phyloP scores from a whole-genome alignment of 92 coral and sea anemone genomes.

The Siderastrea siderea region DNA sequence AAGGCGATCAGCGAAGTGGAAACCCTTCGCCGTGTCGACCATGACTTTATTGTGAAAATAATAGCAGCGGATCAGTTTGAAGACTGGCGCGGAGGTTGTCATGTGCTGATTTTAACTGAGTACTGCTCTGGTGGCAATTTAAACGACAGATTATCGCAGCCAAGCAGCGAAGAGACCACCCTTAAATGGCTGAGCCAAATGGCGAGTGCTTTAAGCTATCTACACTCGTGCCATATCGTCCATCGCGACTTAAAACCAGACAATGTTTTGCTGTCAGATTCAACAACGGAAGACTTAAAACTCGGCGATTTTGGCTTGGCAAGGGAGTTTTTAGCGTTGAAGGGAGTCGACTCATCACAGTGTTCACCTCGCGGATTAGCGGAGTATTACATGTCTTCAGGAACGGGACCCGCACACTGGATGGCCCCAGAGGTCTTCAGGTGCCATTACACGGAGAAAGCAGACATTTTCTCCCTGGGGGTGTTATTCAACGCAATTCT shows the following conservation, averaged over 20 bases:
- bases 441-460: conserved; percentile 67
- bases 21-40: conserved; percentile 63
- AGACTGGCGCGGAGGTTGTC: conserved; percentile 38
- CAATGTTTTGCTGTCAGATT: conserved; percentile 73
- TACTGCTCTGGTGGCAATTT: conserved; percentile 88
- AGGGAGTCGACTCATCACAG: conserved; percentile 20
- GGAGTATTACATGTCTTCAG: conserved; percentile 68
- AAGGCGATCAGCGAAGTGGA: conserved; percentile 73
- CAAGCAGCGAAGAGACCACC: conserved; percentile 69
- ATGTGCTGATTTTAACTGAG: conserved; percentile 75
- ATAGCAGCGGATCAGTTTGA: conserved; percentile 59
- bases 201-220: conserved; percentile 79
- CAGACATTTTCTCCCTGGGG: conserved; percentile 90
- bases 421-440: conserved; percentile 86
- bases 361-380: conserved; percentile 32
- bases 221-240: conserved; percentile 75
- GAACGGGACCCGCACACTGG: conserved; percentile 75
- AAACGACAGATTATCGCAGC: conserved; percentile 69
- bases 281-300: conserved; percentile 75
- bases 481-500: conserved; percentile 81
- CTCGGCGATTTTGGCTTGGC: conserved; percentile 92
- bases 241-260: conserved; percentile 94
- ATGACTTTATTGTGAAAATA: conserved; percentile 65
- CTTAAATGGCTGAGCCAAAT: conserved; percentile 91
- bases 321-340: conserved; percentile 64